phyloP scores from a whole-genome alignment of 2,113 vertebrate species.

The Todiramphus chloris region DNA sequence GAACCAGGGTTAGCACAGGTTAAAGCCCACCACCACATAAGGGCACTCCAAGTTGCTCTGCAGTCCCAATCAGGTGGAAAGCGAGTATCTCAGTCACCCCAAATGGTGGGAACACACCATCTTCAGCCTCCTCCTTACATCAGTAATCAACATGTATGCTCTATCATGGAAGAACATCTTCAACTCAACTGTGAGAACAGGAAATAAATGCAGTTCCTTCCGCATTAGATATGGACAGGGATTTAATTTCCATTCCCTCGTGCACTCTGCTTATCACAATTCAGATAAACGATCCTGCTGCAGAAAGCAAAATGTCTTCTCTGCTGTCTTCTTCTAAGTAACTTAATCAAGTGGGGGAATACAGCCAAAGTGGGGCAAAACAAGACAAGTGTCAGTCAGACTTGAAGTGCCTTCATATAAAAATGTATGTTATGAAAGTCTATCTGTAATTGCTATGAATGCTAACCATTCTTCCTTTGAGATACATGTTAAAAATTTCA shows the following conservation, averaged over 20 bases:
- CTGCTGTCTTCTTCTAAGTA: background rate
- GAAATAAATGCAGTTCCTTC: conserved; percentile 41
- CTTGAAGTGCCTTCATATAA: background rate
- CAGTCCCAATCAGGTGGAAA: background rate
- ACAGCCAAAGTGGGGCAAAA: background rate
- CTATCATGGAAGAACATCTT: background rate
- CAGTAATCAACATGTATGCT: background rate
- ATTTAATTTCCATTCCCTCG: background rate
- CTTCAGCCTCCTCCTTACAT: background rate
- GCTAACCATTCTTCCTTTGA: background rate
- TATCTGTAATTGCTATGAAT: background rate
- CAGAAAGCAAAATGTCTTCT: background rate
- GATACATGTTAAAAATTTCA: background rate
- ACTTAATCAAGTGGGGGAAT: background rate
- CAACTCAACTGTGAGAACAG: background rate
- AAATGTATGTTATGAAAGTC: background rate
- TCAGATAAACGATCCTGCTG: background rate
- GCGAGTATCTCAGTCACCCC: background rate
- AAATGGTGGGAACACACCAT: background rate
- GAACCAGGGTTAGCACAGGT: background rate
- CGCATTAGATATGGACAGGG: background rate
- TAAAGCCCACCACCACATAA: background rate
- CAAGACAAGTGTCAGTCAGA: background rate
- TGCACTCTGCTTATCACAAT: background rate
- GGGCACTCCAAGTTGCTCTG: background rate